phyloP scores from a whole-genome alignment of 2,888 invertebrate species.

The Barypeithes pellucidus region DNA sequence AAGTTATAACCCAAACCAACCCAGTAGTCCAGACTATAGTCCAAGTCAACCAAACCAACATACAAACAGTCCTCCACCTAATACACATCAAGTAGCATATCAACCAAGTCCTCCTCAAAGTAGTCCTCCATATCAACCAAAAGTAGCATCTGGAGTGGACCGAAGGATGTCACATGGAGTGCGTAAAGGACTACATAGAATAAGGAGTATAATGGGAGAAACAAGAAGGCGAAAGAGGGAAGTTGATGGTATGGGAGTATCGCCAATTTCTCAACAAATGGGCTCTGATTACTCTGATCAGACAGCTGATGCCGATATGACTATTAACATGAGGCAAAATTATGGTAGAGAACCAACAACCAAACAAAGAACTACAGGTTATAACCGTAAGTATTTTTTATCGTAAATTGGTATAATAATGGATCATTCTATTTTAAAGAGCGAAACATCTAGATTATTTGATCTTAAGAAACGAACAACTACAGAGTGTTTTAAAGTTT shows the following conservation, averaged over 20 bases:
- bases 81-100: not conserved
- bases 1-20: constrained; percentile 5
- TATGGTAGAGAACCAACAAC: not conserved
- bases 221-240: constrained; percentile 27
- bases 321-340: constrained; percentile 18
- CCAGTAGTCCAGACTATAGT: constrained; percentile 19
- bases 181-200: not conserved
- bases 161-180: not conserved
- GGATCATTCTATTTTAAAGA: too few species aligned
- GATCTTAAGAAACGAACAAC: too few species aligned
- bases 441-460: too few species aligned
- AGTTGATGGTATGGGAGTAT: not conserved
- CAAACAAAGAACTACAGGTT: not conserved
- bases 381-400: constrained; percentile 20
- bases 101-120: constrained; percentile 9
- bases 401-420: not conserved
- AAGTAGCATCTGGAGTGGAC: constrained; percentile 7
- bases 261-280: not conserved
- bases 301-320: not conserved
- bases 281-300: not conserved
- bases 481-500: too few species aligned
- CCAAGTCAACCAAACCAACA: constrained; percentile 11
- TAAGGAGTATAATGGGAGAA: not conserved
- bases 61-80: constrained; percentile 1
- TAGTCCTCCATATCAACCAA: constrained; percentile 29